A percentile compares a stretch with the other conserved stretches of the same genome.
Conservation (phyloP, 2,888 invertebrate genomes). For the Neocrepidodera transversa region DNA sequence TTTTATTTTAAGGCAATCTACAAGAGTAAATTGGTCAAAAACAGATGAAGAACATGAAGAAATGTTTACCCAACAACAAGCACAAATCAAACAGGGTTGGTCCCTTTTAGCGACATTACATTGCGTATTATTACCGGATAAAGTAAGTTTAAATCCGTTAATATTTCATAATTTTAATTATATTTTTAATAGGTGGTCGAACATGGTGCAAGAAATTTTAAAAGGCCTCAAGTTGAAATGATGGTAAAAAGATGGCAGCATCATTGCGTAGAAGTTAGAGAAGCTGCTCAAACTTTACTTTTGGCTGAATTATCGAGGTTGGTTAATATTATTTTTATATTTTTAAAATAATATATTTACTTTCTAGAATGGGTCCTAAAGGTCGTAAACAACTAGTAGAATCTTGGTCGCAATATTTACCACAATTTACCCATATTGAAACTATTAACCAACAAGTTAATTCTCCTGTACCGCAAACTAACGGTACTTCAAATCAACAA, state of each 20-base stretch:
- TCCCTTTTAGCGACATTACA: conserved; percentile 94
- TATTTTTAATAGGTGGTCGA: conserved; percentile 53
- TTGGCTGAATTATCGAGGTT: conserved; percentile 80
- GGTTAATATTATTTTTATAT: neutral
- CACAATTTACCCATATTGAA: conserved; percentile 83
- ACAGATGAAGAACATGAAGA: conserved; percentile 85
- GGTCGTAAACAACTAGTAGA: conserved; percentile 93
- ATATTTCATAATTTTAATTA: too few species aligned
- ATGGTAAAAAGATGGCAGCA: conserved; percentile 98
- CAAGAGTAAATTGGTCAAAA: conserved; percentile 72
- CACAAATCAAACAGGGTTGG: conserved; percentile 97
- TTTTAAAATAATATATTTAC: conserved; percentile 13
- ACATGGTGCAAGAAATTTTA: conserved; percentile 79
- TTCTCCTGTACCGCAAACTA: conserved; percentile 61
- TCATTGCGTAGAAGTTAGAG: conserved; percentile 95
- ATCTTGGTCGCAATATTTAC: conserved; percentile 95
- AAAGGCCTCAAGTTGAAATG: conserved; percentile 97
- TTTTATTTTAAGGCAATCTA: conserved; percentile 65
- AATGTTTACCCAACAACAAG: conserved; percentile 83
- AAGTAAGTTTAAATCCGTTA: too few species aligned
- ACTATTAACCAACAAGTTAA: conserved; percentile 75
- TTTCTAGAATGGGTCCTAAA: conserved; percentile 78
- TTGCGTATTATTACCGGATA: conserved; percentile 94
- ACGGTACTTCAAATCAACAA: conserved; percentile 51
- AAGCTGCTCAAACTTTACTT: conserved; percentile 94